phyloP scores from a whole-genome alignment of 1,140 invertebrate species.

The Metopolophium dirhodum region DNA sequence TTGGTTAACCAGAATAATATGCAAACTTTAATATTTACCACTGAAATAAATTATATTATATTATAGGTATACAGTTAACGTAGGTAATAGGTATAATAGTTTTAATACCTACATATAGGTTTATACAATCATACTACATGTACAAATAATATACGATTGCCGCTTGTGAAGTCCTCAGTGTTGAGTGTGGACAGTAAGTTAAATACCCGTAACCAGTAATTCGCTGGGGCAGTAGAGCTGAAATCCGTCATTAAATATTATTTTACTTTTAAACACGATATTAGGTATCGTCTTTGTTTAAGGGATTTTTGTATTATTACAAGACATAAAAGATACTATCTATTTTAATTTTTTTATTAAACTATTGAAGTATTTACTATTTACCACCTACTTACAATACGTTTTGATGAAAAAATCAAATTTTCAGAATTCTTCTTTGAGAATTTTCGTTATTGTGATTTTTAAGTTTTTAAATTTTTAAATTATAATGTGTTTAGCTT shows the following conservation, averaged over 20 bases:
- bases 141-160: not conserved
- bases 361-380: too few relatives aligned
- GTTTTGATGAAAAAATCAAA: too few relatives aligned
- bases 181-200: not conserved
- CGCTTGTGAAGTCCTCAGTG: not conserved
- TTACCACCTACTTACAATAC: too few relatives aligned
- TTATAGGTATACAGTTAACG: not conserved
- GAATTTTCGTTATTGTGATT: too few relatives aligned
- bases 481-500: too few relatives aligned
- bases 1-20: too few relatives aligned
- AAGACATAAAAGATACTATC: not conserved
- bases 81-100: not conserved
- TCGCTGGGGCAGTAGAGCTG: not conserved
- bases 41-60: not conserved
- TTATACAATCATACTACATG: not conserved
- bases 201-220: not conserved
- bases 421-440: too few relatives aligned
- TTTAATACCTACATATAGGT: not conserved
- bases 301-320: not conserved
- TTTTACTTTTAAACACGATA: not conserved
- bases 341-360: not conserved
- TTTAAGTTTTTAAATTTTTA: too few relatives aligned
- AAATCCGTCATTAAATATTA: slow-evolving; percentile 25
- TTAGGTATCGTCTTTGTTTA: not conserved
- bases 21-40: not conserved